Evolutionary conservation across 2,113 vertebrate species (phyloP).

Genomic region (Oreochromis niloticus): DNA sequence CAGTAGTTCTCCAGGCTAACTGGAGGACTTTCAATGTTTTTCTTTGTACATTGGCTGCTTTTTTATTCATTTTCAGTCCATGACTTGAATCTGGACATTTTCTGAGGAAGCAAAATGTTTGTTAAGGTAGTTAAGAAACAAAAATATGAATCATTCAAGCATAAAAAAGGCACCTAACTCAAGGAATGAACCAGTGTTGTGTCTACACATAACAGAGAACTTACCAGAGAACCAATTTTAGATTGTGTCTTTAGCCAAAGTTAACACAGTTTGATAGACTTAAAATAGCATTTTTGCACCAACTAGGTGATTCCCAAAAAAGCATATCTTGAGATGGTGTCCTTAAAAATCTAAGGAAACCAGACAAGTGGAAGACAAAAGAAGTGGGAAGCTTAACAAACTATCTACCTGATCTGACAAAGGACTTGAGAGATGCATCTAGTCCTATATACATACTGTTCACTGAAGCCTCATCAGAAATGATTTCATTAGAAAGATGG

Average conservation of each 20-base stretch:
- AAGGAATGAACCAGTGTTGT: not conserved
- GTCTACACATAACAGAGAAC: not conserved
- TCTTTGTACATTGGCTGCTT: not conserved
- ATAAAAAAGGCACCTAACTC: not conserved
- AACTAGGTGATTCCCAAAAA: not conserved
- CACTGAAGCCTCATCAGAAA: not conserved
- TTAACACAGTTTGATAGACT: not conserved
- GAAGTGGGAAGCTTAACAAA: not conserved
- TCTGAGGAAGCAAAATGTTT: not conserved
- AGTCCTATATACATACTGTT: not conserved
- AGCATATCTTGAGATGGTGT: not conserved
- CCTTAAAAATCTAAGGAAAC: not conserved
- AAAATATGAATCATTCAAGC: not conserved
- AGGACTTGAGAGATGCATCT: not conserved
- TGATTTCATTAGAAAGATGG: not conserved
- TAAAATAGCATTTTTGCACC: not conserved
- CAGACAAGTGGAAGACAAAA: not conserved
- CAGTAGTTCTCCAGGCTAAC: not conserved
- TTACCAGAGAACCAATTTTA: not conserved
- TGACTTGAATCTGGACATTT: not conserved
- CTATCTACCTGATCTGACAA: fast-evolving
- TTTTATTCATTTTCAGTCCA: not conserved
- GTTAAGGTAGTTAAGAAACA: not conserved
- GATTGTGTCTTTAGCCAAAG: not conserved
- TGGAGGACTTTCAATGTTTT: not conserved